Evolutionary conservation across 2,797 vertebrate genomes (phyloP), one percentile per base, ranked within the genome.

Genomic region (Amniataba percoides): DNA sequence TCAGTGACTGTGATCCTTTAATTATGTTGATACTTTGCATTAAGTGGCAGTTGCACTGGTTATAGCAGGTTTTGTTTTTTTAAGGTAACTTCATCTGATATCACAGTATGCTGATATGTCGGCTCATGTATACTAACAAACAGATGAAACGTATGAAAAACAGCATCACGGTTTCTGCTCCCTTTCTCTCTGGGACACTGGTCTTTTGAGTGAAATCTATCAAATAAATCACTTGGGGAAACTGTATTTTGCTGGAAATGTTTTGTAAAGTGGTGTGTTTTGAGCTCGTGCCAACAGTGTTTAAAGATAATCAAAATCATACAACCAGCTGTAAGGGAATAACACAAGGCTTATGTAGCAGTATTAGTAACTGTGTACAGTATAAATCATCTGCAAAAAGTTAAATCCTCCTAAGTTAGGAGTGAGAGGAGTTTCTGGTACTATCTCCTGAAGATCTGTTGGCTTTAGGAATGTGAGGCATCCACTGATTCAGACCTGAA

Each of bases 401-500:
- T 52, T 9, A 60, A 40, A 61, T 56, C 19, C n/a, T n/a, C n/a
- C n/a, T n/a, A n/a, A n/a, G n/a, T n/a, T 12, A 59, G 0, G 12
- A 65, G n/a, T 3, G 52, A 25, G 9, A 71, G 21, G 2, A 5
- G 15, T 39, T 36, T 64, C 3, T 25, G 64, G 2, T 14, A 66
- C 5, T 31, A 68, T 23, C 42, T 39, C 19, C 40, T 46, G 1
- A 57, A 64, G 3, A 72, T 66, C 52, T 59, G 59, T 77, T 36
- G 49, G 78, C 52, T 63, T 69, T 36, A 53, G 25, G 36, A 59
- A 45, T 60, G 31, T 65, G 65, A 36, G 12, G 65, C 18, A 56
- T 64, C 14, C 23, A 73, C 7, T 36, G 34, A 68, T 49, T 71
- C n/a, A 80, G 71, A 85, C 40, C 45, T n/a, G 2, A 63, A 83